Percentiles rank a stretch among this genome's conserved stretches.
Evolutionary conservation across 2,797 vertebrate species (phyloP).

Genomic region (Falco columbarius): DNA sequence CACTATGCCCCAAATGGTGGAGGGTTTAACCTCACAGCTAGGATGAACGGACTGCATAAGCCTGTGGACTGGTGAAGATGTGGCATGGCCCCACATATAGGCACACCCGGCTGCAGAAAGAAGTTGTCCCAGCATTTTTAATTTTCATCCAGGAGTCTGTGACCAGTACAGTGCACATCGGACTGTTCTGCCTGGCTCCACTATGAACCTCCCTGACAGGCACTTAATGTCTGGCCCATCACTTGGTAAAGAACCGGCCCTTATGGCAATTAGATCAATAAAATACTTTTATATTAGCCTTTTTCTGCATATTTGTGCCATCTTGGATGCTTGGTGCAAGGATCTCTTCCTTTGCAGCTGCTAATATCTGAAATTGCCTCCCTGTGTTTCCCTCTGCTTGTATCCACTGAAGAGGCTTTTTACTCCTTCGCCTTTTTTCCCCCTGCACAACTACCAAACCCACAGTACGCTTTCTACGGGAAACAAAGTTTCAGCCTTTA

Average conservation of each 20-base stretch:
- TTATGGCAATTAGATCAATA: neutral
- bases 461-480: neutral
- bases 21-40: neutral
- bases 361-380: neutral
- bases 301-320: neutral
- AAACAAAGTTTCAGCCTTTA: neutral
- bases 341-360: neutral
- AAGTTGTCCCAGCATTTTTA: neutral
- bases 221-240: neutral
- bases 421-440: neutral
- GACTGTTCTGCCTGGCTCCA: neutral
- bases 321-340: neutral
- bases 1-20: neutral
- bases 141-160: neutral
- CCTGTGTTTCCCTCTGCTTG: neutral
- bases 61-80: neutral
- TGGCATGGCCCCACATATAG: neutral
- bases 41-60: neutral
- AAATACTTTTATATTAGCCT: neutral
- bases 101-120: neutral
- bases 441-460: neutral
- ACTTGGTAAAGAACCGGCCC: neutral
- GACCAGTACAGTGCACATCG: neutral
- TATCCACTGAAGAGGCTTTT: neutral
- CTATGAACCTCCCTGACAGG: neutral